Conservation (phyloP, 2,113 vertebrate genomes). For the Arizona elegans region DNA sequence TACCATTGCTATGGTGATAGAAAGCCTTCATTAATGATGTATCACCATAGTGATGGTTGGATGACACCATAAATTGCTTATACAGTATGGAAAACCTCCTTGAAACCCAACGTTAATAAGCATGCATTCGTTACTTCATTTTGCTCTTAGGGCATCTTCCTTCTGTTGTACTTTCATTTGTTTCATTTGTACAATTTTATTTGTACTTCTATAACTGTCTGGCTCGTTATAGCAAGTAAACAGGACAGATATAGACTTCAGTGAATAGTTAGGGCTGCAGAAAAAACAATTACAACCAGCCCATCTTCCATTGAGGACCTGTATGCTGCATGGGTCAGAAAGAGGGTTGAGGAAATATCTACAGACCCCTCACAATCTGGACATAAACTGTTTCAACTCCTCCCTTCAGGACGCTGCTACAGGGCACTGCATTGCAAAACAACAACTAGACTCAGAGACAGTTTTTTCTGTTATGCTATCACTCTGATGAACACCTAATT, state of each 20-base stretch:
- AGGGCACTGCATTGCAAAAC: background rate
- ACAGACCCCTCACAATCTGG: background rate
- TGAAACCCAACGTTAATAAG: background rate
- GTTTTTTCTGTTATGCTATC: background rate
- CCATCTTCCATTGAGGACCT: no score
- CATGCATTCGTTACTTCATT: background rate
- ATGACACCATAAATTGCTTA: background rate
- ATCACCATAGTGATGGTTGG: background rate
- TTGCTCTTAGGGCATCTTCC: background rate
- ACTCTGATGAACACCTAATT: background rate
- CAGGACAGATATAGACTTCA: background rate
- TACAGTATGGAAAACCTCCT: background rate
- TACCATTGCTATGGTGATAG: background rate
- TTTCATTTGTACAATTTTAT: background rate
- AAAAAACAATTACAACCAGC: no score
- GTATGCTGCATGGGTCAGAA: no score
- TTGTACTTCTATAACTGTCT: background rate
- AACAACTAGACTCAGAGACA: background rate
- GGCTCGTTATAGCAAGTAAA: background rate
- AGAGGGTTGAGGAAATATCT: no score
- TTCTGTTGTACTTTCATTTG: background rate
- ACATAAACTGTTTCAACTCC: background rate
- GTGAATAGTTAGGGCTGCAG: no score
- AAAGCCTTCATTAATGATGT: background rate
- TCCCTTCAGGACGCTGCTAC: background rate